phyloP scores from a whole-genome alignment of 2,888 invertebrate species.

The Callimorpha dominula region DNA sequence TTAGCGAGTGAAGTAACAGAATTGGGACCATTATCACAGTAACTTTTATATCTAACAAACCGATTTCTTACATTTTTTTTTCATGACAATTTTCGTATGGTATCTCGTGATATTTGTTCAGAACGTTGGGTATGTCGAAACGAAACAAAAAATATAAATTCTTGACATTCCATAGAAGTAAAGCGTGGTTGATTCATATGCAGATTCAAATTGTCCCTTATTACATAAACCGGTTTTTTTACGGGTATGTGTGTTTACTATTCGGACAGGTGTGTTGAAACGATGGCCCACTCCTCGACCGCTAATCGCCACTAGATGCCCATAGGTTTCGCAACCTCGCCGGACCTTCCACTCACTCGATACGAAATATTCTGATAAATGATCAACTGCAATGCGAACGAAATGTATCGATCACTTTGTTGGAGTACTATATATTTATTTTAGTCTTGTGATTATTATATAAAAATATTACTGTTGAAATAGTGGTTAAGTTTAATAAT shows the following conservation, averaged over 20 bases:
- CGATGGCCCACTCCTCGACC: conserved; percentile 78
- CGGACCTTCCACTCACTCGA: conserved; percentile 81
- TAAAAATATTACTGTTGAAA: neutral
- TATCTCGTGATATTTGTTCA: neutral
- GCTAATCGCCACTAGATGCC: conserved; percentile 83
- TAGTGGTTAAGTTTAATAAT: neutral
- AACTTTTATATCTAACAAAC: neutral
- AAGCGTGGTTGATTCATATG: conserved; percentile 54
- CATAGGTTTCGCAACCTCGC: conserved; percentile 74
- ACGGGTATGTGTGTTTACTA: conserved; percentile 65
- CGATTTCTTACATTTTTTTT: neutral
- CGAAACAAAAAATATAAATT: conserved; percentile 9
- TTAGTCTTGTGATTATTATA: conserved; percentile 3
- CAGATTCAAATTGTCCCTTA: conserved; percentile 58
- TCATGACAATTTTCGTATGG: neutral
- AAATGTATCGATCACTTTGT: conserved; percentile 55
- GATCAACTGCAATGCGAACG: conserved; percentile 69
- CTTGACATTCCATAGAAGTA: conserved; percentile 38
- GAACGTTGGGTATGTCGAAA: neutral
- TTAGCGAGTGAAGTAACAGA: too few species aligned
- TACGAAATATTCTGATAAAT: conserved; percentile 73
- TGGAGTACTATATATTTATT: conserved; percentile 28
- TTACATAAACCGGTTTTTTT: conserved; percentile 67
- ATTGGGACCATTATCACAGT: neutral
- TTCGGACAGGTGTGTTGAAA: conserved; percentile 77